Evolutionary conservation across 2,888 invertebrate genomes (phyloP).

Genomic region (Aelia acuminata): DNA sequence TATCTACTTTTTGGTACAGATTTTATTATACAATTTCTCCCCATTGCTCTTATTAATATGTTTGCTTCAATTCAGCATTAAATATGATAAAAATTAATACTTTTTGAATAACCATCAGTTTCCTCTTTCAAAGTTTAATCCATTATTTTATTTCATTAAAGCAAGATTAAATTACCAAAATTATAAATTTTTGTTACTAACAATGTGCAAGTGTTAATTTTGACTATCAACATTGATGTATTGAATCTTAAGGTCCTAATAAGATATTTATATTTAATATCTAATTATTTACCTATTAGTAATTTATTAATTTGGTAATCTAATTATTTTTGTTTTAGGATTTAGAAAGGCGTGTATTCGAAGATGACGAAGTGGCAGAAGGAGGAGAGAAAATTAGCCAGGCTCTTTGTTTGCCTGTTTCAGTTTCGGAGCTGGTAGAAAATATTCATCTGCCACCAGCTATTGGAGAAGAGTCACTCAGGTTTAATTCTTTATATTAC

Average conservation of each 20-base stretch:
- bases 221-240: too few species aligned
- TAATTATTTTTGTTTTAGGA: slow-evolving; percentile 64
- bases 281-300: too few species aligned
- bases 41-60: too few species aligned
- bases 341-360: slow-evolving; percentile 69
- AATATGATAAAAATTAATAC: too few species aligned
- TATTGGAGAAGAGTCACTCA: slow-evolving; percentile 60
- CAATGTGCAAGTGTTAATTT: too few species aligned
- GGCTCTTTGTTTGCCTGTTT: slow-evolving; percentile 95
- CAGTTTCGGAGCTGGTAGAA: slow-evolving; percentile 91
- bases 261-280: background rate
- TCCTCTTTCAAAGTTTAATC: background rate
- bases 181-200: too few species aligned
- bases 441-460: slow-evolving; percentile 74
- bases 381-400: slow-evolving; percentile 76
- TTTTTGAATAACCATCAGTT: background rate
- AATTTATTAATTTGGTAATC: too few species aligned
- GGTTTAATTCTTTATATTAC: slow-evolving; percentile 7
- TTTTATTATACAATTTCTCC: too few species aligned
- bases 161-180: too few species aligned
- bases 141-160: background rate
- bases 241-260: background rate
- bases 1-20: background rate
- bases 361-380: slow-evolving; percentile 75
- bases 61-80: too few species aligned